phyloP scores from a whole-genome alignment of 2,888 invertebrate genomes.

The Ernsta delagoae region DNA sequence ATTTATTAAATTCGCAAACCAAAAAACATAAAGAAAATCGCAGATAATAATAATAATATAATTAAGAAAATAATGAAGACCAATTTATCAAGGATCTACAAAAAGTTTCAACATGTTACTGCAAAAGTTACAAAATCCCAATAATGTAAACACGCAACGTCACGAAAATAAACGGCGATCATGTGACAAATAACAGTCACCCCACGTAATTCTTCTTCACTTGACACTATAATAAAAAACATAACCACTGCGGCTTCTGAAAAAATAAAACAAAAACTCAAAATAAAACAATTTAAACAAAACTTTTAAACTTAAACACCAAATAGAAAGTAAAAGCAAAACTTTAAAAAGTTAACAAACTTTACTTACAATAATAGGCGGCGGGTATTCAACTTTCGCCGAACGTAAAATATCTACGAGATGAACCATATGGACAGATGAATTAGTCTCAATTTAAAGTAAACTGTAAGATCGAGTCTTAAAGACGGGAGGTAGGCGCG shows the following conservation, averaged over 20 bases:
- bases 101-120: background rate
- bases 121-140: conserved; percentile 13
- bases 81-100: background rate
- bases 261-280: conserved; percentile 45
- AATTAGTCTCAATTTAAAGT: conserved; percentile 68
- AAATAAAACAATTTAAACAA: conserved; percentile 38
- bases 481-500: conserved; percentile 61
- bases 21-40: no score
- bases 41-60: background rate
- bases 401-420: conserved; percentile 92
- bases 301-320: conserved; percentile 43
- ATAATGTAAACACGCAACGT: conserved; percentile 42
- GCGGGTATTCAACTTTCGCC: conserved; percentile 91
- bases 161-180: conserved; percentile 42
- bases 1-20: no score
- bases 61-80: no score
- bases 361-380: conserved; percentile 90
- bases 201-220: conserved; percentile 15
- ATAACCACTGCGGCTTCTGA: conserved; percentile 39
- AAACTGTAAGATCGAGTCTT: conserved; percentile 54
- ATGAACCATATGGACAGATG: conserved; percentile 92
- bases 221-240: conserved; percentile 32
- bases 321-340: conserved; percentile 40
- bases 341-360: conserved; percentile 46
- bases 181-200: conserved; percentile 25